phyloP scores from a whole-genome alignment of 2,113 vertebrate species.

The Calonectris borealis region DNA sequence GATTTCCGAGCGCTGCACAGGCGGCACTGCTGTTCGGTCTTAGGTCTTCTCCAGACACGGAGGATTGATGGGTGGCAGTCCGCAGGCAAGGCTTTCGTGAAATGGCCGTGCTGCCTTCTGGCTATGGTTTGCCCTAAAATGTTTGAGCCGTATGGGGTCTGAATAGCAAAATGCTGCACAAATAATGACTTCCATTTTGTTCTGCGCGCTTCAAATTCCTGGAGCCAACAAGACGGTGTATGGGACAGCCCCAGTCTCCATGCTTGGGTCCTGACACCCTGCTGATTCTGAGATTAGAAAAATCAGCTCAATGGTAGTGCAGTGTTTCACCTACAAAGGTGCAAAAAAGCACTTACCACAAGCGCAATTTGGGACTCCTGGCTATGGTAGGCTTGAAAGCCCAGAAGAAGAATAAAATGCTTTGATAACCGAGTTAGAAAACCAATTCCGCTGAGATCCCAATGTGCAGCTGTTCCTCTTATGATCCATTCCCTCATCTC shows the following conservation, averaged over 20 bases:
- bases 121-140: not conserved
- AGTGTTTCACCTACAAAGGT: not conserved
- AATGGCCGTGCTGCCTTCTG: not conserved
- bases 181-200: not conserved
- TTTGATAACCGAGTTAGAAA: not conserved
- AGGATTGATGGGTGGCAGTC: not conserved
- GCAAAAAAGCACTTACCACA: not conserved
- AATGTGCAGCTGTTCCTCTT: not conserved
- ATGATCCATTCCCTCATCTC: not conserved
- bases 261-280: not conserved
- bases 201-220: not conserved
- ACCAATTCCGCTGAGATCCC: not conserved
- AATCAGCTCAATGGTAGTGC: not conserved
- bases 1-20: not conserved
- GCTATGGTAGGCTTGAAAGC: not conserved
- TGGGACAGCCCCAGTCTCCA: not conserved
- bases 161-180: not conserved
- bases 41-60: not conserved
- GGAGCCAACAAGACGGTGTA: not conserved
- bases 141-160: not conserved
- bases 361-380: not conserved
- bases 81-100: not conserved
- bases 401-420: not conserved
- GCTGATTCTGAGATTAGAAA: not conserved
- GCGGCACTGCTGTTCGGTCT: not conserved